A percentile compares a stretch with the other conserved stretches of the same genome.
phyloP scores from a whole-genome alignment of 2,888 invertebrate species.

The Aphidius colemani region DNA sequence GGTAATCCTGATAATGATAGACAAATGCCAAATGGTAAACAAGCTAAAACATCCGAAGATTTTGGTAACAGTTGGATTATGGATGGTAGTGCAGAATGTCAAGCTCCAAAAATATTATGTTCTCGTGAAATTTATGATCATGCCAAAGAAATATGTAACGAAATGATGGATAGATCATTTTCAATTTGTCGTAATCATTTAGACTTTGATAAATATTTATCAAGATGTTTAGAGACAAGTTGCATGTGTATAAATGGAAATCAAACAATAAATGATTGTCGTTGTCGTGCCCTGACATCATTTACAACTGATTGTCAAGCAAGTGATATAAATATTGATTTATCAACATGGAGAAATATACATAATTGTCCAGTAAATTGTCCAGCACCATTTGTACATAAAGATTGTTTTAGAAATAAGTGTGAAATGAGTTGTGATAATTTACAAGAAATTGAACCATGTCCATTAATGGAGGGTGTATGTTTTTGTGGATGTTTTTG shows the following conservation, averaged over 20 bases:
- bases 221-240: slow-evolving; percentile 75
- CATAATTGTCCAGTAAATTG: slow-evolving; percentile 76
- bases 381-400: slow-evolving; percentile 76
- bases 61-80: slow-evolving; percentile 77
- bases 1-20: slow-evolving; percentile 71
- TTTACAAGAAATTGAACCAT: slow-evolving; percentile 64
- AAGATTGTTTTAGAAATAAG: slow-evolving; percentile 72
- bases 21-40: slow-evolving; percentile 70
- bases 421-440: slow-evolving; percentile 81
- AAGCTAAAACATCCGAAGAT: slow-evolving; percentile 68
- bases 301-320: slow-evolving; percentile 77
- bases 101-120: slow-evolving; percentile 61
- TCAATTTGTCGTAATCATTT: slow-evolving; percentile 68
- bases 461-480: slow-evolving; percentile 68
- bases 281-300: slow-evolving; percentile 72
- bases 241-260: slow-evolving; percentile 72
- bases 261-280: slow-evolving; percentile 63
- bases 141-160: slow-evolving; percentile 72
- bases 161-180: slow-evolving; percentile 71
- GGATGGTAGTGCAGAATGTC: slow-evolving; percentile 61
- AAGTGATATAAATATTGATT: slow-evolving; percentile 66
- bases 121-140: slow-evolving; percentile 67
- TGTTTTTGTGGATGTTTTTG: slow-evolving; percentile 88
- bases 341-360: slow-evolving; percentile 73
- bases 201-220: slow-evolving; percentile 72